A percentile compares a stretch with the other conserved stretches of the same genome.
Evolutionary conservation across 2,888 invertebrate species (phyloP).

Genomic region (Amblyjoppa fuscipennis): DNA sequence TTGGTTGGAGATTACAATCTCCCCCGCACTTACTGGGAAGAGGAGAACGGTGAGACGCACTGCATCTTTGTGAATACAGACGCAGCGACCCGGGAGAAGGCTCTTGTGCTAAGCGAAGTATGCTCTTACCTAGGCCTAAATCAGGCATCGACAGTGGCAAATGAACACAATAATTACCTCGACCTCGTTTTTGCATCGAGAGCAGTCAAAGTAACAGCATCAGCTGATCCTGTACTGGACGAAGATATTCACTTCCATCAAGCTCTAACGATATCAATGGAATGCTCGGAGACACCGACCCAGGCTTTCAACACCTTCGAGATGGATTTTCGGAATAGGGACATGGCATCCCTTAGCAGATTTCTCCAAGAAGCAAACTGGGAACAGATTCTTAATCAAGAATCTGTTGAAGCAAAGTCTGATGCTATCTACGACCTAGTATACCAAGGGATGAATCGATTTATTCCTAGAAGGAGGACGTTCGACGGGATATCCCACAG

Average conservation of each 20-base stretch:
- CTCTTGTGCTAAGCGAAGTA: background rate
- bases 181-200: background rate
- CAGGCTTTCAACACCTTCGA: background rate
- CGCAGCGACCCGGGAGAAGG: background rate
- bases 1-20: conserved; percentile 15
- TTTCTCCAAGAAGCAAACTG: background rate
- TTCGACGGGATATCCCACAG: background rate
- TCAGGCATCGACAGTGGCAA: background rate
- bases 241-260: background rate
- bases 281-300: background rate
- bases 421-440: background rate
- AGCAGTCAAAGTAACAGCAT: too few relatives aligned
- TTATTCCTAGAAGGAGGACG: background rate
- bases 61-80: background rate
- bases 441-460: background rate
- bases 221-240: background rate
- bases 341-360: background rate
- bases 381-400: background rate
- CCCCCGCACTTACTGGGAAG: background rate
- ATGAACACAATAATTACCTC: background rate
- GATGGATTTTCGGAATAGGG: background rate
- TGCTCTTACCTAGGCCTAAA: background rate
- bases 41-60: background rate
- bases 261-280: background rate
- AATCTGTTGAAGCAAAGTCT: background rate